Evolutionary conservation across 2,113 vertebrate genomes (phyloP).

Genomic region (Mormyrus lacerda): DNA sequence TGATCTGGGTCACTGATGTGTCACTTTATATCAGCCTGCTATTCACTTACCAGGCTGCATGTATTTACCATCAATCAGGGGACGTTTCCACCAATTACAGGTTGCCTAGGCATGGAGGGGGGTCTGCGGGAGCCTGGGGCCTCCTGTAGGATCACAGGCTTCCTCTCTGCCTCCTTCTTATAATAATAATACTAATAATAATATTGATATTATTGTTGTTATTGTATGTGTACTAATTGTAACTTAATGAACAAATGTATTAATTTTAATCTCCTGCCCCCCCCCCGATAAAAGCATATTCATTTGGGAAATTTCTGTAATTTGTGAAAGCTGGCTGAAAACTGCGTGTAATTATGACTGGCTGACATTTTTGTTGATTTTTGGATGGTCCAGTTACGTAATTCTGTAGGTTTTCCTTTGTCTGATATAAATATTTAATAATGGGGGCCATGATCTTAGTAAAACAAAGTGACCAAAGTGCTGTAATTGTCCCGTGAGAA

Average conservation of each 20-base stretch:
- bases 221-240: neutral
- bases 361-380: neutral
- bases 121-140: neutral
- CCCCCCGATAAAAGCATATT: neutral
- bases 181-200: neutral
- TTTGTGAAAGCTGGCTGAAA: neutral
- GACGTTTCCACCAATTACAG: constrained; percentile 39
- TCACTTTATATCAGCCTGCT: constrained; percentile 20
- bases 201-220: neutral
- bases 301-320: neutral
- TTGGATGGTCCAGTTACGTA: neutral
- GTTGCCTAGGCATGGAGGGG: neutral
- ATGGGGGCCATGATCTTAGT: neutral
- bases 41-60: constrained; percentile 43
- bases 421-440: neutral
- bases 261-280: neutral
- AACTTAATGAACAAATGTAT: neutral
- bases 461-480: neutral
- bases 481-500: neutral
- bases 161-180: neutral
- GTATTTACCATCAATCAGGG: constrained; percentile 45
- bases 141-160: neutral
- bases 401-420: neutral
- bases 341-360: neutral
- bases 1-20: constrained; percentile 48